Conservation (phyloP, 2,113 vertebrate genomes). For the Rhadina sibilatrix region DNA sequence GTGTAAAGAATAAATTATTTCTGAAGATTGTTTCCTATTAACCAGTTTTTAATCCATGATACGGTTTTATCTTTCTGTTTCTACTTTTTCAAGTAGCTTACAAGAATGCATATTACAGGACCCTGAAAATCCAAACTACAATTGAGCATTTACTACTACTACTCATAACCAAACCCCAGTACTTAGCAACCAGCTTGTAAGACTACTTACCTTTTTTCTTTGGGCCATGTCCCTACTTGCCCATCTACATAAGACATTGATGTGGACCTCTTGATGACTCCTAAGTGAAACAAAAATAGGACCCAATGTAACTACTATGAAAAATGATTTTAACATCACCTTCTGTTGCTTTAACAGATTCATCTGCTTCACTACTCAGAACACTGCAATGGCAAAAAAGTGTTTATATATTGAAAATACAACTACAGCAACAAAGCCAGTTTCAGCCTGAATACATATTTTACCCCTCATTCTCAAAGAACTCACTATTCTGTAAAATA, state of each 20-base stretch:
- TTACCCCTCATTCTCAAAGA: background rate
- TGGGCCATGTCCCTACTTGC: slow-evolving; percentile 95
- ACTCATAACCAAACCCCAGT: background rate
- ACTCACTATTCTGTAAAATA: background rate
- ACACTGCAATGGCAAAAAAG: background rate
- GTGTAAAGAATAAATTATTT: background rate
- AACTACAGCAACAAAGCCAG: background rate
- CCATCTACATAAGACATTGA: slow-evolving; percentile 97
- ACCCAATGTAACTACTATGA: background rate
- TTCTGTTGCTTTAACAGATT: background rate
- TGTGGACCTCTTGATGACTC: slow-evolving; percentile 91
- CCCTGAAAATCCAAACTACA: background rate
- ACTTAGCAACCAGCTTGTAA: background rate
- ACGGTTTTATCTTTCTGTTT: background rate
- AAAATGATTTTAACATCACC: background rate
- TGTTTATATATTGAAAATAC: background rate
- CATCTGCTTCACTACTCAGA: background rate
- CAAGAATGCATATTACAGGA: background rate
- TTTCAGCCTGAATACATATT: background rate
- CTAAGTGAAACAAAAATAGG: slow-evolving; percentile 69
- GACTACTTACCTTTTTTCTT: slow-evolving; percentile 88
- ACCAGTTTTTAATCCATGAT: background rate
- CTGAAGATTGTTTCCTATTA: background rate
- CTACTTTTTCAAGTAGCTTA: background rate
- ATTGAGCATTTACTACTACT: background rate